Base-by-base conservation (phyloP, 2,797 vertebrate genomes). In the Aldrovandia affinis region DNA sequence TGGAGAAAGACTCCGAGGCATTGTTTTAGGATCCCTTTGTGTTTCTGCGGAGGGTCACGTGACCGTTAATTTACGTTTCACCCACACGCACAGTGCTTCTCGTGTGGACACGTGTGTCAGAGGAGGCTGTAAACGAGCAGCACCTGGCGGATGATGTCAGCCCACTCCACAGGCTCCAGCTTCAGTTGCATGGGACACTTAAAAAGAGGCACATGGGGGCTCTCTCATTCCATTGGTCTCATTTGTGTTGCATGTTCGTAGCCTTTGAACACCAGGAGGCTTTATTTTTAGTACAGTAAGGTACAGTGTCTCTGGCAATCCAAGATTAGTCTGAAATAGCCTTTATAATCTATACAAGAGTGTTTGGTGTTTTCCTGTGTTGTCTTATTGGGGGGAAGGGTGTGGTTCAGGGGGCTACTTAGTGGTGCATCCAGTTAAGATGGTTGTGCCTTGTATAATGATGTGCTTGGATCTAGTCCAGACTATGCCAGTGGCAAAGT, bases 91-190 rank as follows among this genome's bases (percentile, higher is more conserved):
- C 44, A 81, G 82, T 85, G 81, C 83, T 47, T 80, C 83, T 42
- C n/a, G 83, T 28, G 84, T 80, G 86, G 68, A 50, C 78, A 82
- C 80, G 68, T 61, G 80, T 85, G 36, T 79, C 83, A 81, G 78
- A 82, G 80, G 59, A 82, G 57, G 88, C 88, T 89, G 89, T 85
- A 80, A 86, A 86, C 89, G 89, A 85, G 80, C 87, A 89, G 93
- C 95, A 95, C 91, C 94, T 95, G 94, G 90, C 90, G 88, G 88
- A 89, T 73, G 85, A 91, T 89, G 92, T 95, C 93, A 81, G 83
- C 33, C 8, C 90, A 90, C 92, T 89, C 91, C 89, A 88, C 86
- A 90, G 92, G 90, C 77, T 77, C 82, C 83, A 68, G 86, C 92
- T 94, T 94, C 95, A 95, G 92, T 89, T 85, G 42, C 85, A 87